Base-by-base conservation (phyloP, 2,797 vertebrate genomes). In the Zalophus californianus region DNA sequence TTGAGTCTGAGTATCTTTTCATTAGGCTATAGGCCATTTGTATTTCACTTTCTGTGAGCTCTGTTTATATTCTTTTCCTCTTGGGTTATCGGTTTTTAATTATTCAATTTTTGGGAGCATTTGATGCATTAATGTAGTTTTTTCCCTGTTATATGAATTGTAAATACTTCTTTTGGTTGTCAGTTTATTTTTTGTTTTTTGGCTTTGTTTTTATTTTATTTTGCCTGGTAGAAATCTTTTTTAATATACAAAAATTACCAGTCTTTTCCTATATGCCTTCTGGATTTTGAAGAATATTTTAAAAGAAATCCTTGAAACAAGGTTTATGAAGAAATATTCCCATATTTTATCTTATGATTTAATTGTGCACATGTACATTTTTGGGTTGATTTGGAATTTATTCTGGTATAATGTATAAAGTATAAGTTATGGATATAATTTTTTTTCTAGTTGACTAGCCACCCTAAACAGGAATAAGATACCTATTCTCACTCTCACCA, bases 161-260 rank as follows among this genome's bases (percentile, higher is more conserved):
- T 64, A 95, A 86, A 68, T 68, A 66, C 1, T 44, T 82, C 68
- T 95, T 95, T 83, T 1, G 41, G 18, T 38, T 56, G 54, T 1
- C 18, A 62, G 15, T 58, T 89, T 72, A 15, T 52, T 50, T 91
- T 86, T 56, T 41, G 23, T 80, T 5, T 88, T 87, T 77, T 89
- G 80, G 29, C 21, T n/a, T 91, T 80, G 35, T 75, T 77, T 94
- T 94, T 72, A 52, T 88, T 87, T 90, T 66, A 92, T 83, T 96
- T 97, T 56, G 35, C 0, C 62, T 70, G 13, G 5, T n/a, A 84
- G 62, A 84, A 86, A 15, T 70, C 27, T 83, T 77, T 97, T 82
- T 79, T 70, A 56, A 73, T 86, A 1, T 84, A 91, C 73, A 27
- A 2, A 44, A 93, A 15, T 91, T n/a, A 32, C 48, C 18, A 60